Base-by-base conservation (phyloP, 2,888 invertebrate genomes). In the Parnassius apollo region DNA sequence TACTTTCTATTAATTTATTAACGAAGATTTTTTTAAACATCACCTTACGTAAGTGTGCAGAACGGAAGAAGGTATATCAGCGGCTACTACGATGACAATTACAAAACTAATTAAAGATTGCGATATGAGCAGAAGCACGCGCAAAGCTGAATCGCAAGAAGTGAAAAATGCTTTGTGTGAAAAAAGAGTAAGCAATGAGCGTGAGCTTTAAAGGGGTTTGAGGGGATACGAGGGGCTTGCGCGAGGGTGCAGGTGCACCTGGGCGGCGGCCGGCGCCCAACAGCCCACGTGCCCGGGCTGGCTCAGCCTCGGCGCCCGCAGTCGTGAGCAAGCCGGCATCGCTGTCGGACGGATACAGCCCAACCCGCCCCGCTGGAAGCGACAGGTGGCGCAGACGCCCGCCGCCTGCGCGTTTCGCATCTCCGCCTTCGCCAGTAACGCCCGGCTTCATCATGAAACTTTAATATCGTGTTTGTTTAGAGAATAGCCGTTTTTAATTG, bases 261-360 rank as follows among this genome's bases (percentile, higher is more conserved):
- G 88, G 88, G 87, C 86, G 86, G 86, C 84, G 85, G 83, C 71
- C 83, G 84, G 80, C 81, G 77, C 79, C 72, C 77, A 77, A 77
- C 81, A 70, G 69, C 74, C 81, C 88, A 85, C 87, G 88, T 86
- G 88, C 88, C 86, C 84, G 85, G 85, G 83, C 80, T 65, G 69
- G 67, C 71, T 62, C 68, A 62, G 68, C 65, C 68, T 70, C 74
- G 65, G 67, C 69, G 68, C 71, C 77, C 79, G 81, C 84, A 86
- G 86, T 85, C 80, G 85, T 82, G 78, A 74, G 78, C 75, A 75
- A 81, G 83, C 81, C 76, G 74, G 75, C 72, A 77, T 75, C 76
- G 75, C 65, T 70, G 71, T 69, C 66, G 67, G 57, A 54, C 65
- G 58, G 70, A 68, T 69, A 68, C 68, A 69, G 68, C 66, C 67